A percentile compares a stretch with the other conserved stretches of the same genome.
phyloP scores from a whole-genome alignment of 2,113 vertebrate genomes.

The Ivindomyrus marchei region DNA sequence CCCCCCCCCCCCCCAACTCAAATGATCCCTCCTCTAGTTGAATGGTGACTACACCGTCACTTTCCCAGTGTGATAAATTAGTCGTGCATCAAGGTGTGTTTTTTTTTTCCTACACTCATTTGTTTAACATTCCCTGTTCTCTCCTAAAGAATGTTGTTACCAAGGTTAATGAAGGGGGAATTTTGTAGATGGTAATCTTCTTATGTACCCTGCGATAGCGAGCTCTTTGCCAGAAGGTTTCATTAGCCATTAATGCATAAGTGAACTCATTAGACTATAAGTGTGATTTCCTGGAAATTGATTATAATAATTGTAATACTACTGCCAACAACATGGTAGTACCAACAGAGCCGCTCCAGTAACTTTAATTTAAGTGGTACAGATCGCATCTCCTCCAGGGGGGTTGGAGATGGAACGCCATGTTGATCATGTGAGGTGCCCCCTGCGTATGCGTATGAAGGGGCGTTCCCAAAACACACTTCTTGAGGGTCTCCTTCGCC shows the following conservation, averaged over 20 bases:
- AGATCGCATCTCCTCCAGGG: background rate
- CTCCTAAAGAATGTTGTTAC: background rate
- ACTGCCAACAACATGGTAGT: background rate
- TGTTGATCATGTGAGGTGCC: background rate
- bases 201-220: background rate
- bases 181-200: constrained; percentile 14
- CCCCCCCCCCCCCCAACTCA: no score
- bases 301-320: constrained; percentile 16
- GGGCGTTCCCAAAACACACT: background rate
- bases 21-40: background rate
- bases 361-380: background rate
- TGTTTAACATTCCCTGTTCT: background rate
- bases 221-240: constrained; percentile 13
- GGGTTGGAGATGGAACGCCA: background rate
- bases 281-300: constrained; percentile 6
- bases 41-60: background rate
- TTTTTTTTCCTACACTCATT: background rate
- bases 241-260: background rate
- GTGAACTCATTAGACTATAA: constrained; percentile 10
- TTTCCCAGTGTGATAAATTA: background rate
- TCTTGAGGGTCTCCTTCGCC: background rate
- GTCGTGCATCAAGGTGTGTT: background rate
- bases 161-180: constrained; percentile 19
- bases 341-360: background rate
- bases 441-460: background rate